Evolutionary conservation across 1,140 invertebrate genomes (phyloP), one percentile per base, ranked within the genome.

Genomic region (Probaryconus sp.): DNA sequence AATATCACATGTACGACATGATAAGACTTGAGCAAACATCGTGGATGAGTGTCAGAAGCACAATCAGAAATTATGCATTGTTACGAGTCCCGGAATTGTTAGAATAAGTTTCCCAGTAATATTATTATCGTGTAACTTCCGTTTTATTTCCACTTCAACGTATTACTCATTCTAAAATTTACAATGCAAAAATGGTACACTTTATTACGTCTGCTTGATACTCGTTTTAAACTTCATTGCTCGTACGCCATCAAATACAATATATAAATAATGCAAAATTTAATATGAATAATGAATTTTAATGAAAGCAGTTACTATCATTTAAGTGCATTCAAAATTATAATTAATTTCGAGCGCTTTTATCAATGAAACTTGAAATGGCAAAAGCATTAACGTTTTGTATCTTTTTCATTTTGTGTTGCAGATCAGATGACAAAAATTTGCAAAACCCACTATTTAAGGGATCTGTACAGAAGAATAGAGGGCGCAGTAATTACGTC

Each of bases 401-500:
- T 13, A 24, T 42, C 28, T 73, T 24, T 67, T 75, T 72, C 77
- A 74, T 73, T 81, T 78, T 87, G 82, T 83, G 63, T 92, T 91
- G n/a, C 91, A 96, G 95, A 94, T 90, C 92, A 94, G 74, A 94
- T 96, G 91, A 92, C 93, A 83, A 91, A 92, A 55, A 86, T 96
- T 58, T 96, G 95, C 90, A 95, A 95, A 85, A 94, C 94, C 79
- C 92, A 95, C 83, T 96, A 94, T 87, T 89, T 96, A 58, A 93
- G 94, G 77, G 92, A 94, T 64, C 89, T 96, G 71, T 96, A 96
- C 86, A 89, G 95, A 26, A 96, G 96, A 87, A 93, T 97, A 63
- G 95, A 97, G 77, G 96, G 96, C 6, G 96, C 95, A 0, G 94
- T 97, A 24, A 89, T 97, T 13, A 93, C 91, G 83, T 96, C 95